These are phyloP conservation scores for Acrocyrtus sp. DNA, from an alignment of 2,888 invertebrate genomes.

Conservation along the genomic window DNA sequence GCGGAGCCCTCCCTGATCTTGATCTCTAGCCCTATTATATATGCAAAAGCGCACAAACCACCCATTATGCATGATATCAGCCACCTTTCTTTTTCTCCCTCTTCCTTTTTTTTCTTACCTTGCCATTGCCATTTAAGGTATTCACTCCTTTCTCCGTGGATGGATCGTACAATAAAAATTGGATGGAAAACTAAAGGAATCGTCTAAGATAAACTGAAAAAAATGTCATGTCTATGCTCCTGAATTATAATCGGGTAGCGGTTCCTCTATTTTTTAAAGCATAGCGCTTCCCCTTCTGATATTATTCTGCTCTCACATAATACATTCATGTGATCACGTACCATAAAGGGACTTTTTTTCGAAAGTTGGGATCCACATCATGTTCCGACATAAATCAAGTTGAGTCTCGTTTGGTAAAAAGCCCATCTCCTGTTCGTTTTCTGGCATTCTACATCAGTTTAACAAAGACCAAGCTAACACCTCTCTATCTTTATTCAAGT, in stretches of 20 bases:
- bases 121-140: slow-evolving; percentile 13
- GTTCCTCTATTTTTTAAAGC: too few relatives aligned
- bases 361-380: slow-evolving; percentile 51
- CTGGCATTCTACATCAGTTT: slow-evolving; percentile 51
- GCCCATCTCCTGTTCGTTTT: slow-evolving; percentile 43
- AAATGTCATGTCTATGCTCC: slow-evolving; percentile 32
- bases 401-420: slow-evolving; percentile 47
- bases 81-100: too few relatives aligned
- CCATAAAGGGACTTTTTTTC: slow-evolving; percentile 45
- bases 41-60: background rate
- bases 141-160: slow-evolving; percentile 3
- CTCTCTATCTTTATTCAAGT: slow-evolving; percentile 52
- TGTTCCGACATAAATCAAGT: slow-evolving; percentile 52
- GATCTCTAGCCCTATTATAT: background rate
- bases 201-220: slow-evolving; percentile 32
- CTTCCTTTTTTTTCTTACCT: too few relatives aligned
- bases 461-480: slow-evolving; percentile 43
- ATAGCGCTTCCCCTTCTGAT: background rate
- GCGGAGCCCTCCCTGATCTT: too few relatives aligned
- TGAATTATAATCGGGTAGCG: slow-evolving; percentile 41
- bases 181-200: slow-evolving; percentile 29
- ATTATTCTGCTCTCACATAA: slow-evolving; percentile 32
- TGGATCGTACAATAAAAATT: slow-evolving; percentile 35
- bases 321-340: slow-evolving; percentile 53
- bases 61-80: background rate